A percentile compares a stretch with the other conserved stretches of the same genome.
phyloP scores from a whole-genome alignment of 2,888 invertebrate genomes.

The Antitype chi region DNA sequence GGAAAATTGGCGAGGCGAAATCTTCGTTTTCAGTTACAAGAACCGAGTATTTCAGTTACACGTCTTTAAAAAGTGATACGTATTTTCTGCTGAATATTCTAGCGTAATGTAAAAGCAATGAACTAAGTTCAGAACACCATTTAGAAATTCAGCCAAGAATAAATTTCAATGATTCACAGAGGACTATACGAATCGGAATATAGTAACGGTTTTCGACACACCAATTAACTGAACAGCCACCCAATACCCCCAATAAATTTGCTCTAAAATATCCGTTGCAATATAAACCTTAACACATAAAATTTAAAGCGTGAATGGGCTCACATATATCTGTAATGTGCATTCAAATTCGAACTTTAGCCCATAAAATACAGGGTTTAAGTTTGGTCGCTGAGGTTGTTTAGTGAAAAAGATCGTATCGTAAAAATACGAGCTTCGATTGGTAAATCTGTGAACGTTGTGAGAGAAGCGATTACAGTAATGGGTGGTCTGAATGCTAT shows the following conservation, averaged over 20 bases:
- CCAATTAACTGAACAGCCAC: constrained; percentile 69
- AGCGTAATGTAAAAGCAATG: constrained; percentile 45
- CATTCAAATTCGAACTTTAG: constrained; percentile 52
- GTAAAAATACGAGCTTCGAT: constrained; percentile 63
- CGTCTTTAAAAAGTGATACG: constrained; percentile 18
- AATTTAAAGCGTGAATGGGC: constrained; percentile 33
- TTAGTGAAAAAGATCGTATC: constrained; percentile 67
- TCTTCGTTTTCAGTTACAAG: constrained; percentile 4
- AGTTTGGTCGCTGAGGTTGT: constrained; percentile 41
- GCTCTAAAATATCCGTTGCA: constrained; percentile 33
- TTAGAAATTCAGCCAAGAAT: constrained; percentile 44
- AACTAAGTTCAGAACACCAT: constrained; percentile 12
- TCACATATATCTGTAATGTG: constrained; percentile 16
- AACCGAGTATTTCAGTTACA: constrained; percentile 15
- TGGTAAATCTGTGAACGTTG: constrained; percentile 63
- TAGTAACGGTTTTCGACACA: constrained; percentile 64
- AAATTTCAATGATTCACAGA: constrained; percentile 48
- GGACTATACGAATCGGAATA: constrained; percentile 48
- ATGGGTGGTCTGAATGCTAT: constrained; percentile 38
- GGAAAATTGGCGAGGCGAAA: background rate
- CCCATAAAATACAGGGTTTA: constrained; percentile 26
- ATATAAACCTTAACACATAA: constrained; percentile 49
- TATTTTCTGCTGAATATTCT: constrained; percentile 7
- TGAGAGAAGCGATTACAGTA: constrained; percentile 56
- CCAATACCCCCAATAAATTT: constrained; percentile 47